Percentiles rank a stretch among this genome's conserved stretches.
Evolutionary conservation across 2,888 invertebrate species (phyloP).

Genomic region (Graphium colonna): DNA sequence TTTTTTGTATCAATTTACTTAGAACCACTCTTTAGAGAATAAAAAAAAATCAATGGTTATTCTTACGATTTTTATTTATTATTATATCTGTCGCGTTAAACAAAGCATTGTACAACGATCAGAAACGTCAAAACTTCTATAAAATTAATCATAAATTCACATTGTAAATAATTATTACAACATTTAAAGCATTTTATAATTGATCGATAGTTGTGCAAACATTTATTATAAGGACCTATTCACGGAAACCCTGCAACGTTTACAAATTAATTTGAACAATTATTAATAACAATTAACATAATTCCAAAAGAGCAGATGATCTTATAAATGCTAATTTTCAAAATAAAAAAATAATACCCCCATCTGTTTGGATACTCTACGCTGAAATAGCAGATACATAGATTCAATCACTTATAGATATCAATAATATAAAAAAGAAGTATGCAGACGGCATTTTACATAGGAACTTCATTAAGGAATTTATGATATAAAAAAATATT

Average conservation of each 20-base stretch:
- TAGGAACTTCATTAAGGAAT: neutral
- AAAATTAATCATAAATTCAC: slow-evolving; percentile 60
- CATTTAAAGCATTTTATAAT: slow-evolving; percentile 74
- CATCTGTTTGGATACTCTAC: too few species aligned
- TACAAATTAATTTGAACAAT: too few species aligned
- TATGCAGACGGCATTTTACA: neutral
- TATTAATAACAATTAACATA: too few species aligned
- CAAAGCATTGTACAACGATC: slow-evolving; percentile 73
- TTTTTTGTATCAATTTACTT: too few species aligned
- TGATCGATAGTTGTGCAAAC: slow-evolving; percentile 59
- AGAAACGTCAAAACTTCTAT: slow-evolving; percentile 71
- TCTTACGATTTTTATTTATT: neutral
- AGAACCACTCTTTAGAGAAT: too few species aligned
- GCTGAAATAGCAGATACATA: too few species aligned
- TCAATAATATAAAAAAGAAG: too few species aligned
- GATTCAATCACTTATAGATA: too few species aligned
- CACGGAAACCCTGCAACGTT: slow-evolving; percentile 14
- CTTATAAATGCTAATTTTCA: too few species aligned
- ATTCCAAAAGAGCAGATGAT: too few species aligned
- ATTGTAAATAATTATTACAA: slow-evolving; percentile 69
- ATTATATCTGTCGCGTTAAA: slow-evolving; percentile 59
- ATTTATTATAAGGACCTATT: slow-evolving; percentile 35
- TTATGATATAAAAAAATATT: neutral
- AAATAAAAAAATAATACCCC: too few species aligned
- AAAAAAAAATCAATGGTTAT: too few species aligned